A percentile compares a stretch with the other conserved stretches of the same genome.
phyloP scores from a whole-genome alignment of 2,113 vertebrate genomes.

The Chaetodon trifascialis region DNA sequence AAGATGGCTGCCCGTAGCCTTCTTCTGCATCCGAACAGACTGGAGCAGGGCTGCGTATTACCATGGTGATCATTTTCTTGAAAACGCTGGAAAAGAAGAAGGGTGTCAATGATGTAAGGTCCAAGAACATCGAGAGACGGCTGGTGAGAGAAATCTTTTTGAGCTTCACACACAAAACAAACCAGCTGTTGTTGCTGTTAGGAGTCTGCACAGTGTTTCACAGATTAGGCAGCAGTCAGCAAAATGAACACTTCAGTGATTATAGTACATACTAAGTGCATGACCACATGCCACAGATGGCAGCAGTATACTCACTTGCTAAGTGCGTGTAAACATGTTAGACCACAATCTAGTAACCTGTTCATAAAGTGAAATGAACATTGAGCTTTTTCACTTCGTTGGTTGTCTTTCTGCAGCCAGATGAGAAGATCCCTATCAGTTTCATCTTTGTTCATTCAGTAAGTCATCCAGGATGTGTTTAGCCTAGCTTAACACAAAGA shows the following conservation, averaged over 20 bases:
- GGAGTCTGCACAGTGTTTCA: background rate
- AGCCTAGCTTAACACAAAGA: background rate
- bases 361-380: background rate
- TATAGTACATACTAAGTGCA: background rate
- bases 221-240: background rate
- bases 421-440: background rate
- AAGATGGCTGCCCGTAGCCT: slow-evolving; percentile 74
- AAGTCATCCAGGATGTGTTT: background rate
- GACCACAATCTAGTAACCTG: background rate
- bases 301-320: background rate
- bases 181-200: background rate
- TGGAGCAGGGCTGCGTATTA: slow-evolving; percentile 74
- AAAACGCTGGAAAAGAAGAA: slow-evolving; percentile 89
- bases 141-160: slow-evolving; percentile 79
- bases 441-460: background rate
- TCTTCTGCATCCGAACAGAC: slow-evolving; percentile 60
- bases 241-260: slow-evolving; percentile 12
- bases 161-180: slow-evolving; percentile 2
- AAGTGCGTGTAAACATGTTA: background rate
- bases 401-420: background rate
- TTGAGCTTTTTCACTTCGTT: background rate
- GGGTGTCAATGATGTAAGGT: slow-evolving; percentile 87
- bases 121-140: slow-evolving; percentile 81
- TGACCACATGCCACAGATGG: slow-evolving; percentile 8
- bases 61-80: slow-evolving; percentile 92